phyloP scores from a whole-genome alignment of 2,888 invertebrate species.

The Polietes domitor region DNA sequence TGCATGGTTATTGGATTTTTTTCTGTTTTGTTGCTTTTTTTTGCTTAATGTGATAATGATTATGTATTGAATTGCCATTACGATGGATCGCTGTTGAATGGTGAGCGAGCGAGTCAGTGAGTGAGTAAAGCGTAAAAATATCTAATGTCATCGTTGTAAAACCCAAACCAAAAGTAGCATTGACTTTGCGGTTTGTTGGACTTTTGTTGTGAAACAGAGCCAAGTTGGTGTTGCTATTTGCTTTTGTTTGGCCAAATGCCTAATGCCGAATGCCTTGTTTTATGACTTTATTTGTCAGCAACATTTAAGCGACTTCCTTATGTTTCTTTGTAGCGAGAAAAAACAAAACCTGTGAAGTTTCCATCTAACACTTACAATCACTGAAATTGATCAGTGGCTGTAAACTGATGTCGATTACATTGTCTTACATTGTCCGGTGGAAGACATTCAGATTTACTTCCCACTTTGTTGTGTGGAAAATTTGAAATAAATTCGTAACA shows the following conservation, averaged over 20 bases:
- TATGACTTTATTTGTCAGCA: neutral
- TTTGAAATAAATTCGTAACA: too few relatives aligned
- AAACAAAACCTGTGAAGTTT: too few relatives aligned
- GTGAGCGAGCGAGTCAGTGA: too few relatives aligned
- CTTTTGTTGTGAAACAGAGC: slow-evolving; percentile 1
- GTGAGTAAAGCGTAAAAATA: slow-evolving; percentile 19
- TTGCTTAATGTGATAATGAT: slow-evolving; percentile 43
- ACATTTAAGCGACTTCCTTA: neutral
- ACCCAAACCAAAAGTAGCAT: slow-evolving; percentile 51
- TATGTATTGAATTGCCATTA: slow-evolving; percentile 55
- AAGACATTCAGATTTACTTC: too few relatives aligned
- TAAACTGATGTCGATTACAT: too few relatives aligned
- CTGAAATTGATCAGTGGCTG: too few relatives aligned
- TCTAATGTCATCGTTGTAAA: slow-evolving; percentile 45
- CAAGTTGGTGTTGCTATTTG: neutral
- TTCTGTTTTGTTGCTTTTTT: neutral
- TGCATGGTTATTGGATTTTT: neutral
- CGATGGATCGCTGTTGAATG: neutral
- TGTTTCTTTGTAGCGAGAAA: neutral
- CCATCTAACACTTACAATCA: too few relatives aligned
- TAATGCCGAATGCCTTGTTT: too few relatives aligned
- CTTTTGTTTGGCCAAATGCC: neutral
- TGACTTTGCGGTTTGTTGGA: slow-evolving; percentile 51
- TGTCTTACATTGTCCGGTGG: too few relatives aligned
- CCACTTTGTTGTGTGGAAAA: too few relatives aligned